Evolutionary conservation across 2,113 vertebrate species (phyloP), one percentile per base, ranked within the genome.

Genomic region (Anas platyrhynchos): DNA sequence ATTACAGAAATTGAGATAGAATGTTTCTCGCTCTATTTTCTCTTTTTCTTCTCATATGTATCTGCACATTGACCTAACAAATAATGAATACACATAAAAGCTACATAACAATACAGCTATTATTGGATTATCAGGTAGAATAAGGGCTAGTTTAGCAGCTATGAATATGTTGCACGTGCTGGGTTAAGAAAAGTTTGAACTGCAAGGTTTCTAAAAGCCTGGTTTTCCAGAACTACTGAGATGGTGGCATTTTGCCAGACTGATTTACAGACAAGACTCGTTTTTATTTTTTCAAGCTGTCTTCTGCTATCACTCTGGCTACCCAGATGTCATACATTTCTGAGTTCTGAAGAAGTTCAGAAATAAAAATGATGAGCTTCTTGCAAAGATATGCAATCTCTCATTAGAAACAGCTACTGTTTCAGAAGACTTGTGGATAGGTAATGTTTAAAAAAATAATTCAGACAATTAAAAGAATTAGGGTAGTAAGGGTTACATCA

Each of bases 271-370:
- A 67, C 69, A 76, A 72, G 54, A 43, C 36, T 91, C 25, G 9
- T 41, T 83, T 92, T 86, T 88, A 66, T 80, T 88, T 96, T 92
- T 87, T 66, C 80, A 93, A 91, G 76, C 55, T 86, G 86, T 78
- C 86, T 91, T 62, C 61, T 94, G 83, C 80, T 81, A 44, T 81
- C 59, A 41, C 73, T 74, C 55, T 78, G 59, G 34, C 38, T 81
- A 65, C 36, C 68, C 83, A 91, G 83, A 83, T 93, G 91, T 77
- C 73, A 34, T 15, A 34, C 32, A 36, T 54, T 86, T 73, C 69
- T 34, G 76, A 73, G 63, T 66, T 66, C 89, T 83, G 59, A 83
- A 93, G 59, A 48, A 77, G 72, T 10, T 86, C 44, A 76, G 72
- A 72, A 94, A 79, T 58, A 48, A 83, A 91, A 74, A 73, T 7